Conservation (phyloP, 2,797 vertebrate species). For the Melanotaenia maccullochi region DNA sequence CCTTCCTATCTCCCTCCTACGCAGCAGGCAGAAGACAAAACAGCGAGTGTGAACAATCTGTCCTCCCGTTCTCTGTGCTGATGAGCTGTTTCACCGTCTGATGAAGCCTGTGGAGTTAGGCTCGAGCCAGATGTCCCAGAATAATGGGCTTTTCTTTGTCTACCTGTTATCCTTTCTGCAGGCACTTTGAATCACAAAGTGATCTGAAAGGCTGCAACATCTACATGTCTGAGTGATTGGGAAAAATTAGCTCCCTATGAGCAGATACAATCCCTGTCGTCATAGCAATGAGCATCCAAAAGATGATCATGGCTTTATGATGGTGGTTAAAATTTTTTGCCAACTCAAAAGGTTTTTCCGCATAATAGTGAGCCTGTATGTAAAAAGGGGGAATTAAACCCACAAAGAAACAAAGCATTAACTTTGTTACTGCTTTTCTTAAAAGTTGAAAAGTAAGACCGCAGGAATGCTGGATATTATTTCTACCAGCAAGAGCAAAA, state of each 20-base stretch:
- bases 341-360: not conserved
- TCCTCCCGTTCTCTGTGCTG: conserved; percentile 36
- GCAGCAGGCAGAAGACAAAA: conserved; percentile 53
- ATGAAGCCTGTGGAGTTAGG: conserved; percentile 32
- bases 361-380: not conserved
- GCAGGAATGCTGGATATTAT: not conserved
- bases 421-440: no score
- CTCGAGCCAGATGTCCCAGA: conserved; percentile 54
- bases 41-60: conserved; percentile 60
- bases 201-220: conserved; percentile 10
- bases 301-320: conserved; percentile 30
- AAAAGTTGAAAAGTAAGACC: not conserved
- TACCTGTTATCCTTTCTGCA: conserved; percentile 49
- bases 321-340: not conserved
- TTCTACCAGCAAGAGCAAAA: not conserved
- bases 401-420: no score
- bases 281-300: conserved; percentile 28
- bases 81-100: conserved; percentile 48
- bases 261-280: conserved; percentile 19
- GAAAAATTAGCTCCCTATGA: conserved; percentile 18
- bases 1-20: conserved; percentile 50
- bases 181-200: conserved; percentile 33
- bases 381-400: not conserved
- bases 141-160: conserved; percentile 49
- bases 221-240: conserved; percentile 27